phyloP scores from a whole-genome alignment of 2,113 vertebrate species.

The Lophotis ruficrista region DNA sequence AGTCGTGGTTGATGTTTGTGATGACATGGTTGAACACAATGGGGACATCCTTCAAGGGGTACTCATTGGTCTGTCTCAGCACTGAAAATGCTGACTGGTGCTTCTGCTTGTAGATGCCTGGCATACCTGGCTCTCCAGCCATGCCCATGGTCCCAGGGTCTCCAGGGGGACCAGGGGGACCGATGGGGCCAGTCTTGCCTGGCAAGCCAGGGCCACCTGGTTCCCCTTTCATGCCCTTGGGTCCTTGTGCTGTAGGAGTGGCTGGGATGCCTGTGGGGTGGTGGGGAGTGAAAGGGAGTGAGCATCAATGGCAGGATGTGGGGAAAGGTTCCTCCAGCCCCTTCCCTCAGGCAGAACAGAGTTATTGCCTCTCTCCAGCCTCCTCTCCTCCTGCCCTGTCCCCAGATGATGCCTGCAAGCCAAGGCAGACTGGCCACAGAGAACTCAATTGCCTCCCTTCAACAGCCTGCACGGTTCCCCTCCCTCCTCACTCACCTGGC shows the following conservation, averaged over 20 bases:
- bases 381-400: neutral
- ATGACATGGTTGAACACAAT: conserved; percentile 74
- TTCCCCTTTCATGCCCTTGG: conserved; percentile 75
- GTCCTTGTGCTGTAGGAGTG: neutral
- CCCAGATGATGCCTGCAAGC: neutral
- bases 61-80: conserved; percentile 19
- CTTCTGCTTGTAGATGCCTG: conserved; percentile 62
- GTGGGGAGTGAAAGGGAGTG: neutral
- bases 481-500: conserved; percentile 68
- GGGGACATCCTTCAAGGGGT: neutral
- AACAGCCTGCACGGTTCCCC: neutral
- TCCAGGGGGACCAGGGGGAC: conserved; percentile 20
- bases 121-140: conserved; percentile 28
- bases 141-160: neutral
- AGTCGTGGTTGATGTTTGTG: conserved; percentile 76
- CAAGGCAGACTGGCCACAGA: neutral
- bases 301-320: neutral
- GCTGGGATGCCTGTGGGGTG: conserved; percentile 65
- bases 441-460: accelerated
- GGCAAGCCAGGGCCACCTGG: conserved; percentile 48
- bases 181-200: conserved; percentile 74
- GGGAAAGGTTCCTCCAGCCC: neutral
- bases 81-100: conserved; percentile 81
- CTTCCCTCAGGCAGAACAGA: neutral
- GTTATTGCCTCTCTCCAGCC: neutral